A percentile compares a stretch with the other conserved stretches of the same genome.
Evolutionary conservation across 2,797 vertebrate species (phyloP).

Genomic region (Capromys pilorides): DNA sequence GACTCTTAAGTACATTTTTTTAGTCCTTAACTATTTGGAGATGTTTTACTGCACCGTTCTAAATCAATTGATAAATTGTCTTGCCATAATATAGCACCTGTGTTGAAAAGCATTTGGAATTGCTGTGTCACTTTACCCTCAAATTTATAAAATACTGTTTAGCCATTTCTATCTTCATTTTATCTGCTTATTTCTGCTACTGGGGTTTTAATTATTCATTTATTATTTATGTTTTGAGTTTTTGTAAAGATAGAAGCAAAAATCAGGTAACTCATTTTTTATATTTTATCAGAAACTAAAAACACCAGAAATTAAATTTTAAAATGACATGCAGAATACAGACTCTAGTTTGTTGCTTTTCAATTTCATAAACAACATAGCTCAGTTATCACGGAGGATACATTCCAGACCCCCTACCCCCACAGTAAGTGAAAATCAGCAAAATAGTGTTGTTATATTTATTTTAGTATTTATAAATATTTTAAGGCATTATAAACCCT

Average conservation of each 20-base stretch:
- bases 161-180: slow-evolving; percentile 1
- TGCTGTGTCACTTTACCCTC: background rate
- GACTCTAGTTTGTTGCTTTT: slow-evolving; percentile 2
- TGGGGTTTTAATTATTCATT: slow-evolving; percentile 17
- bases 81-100: background rate
- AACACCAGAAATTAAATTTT: slow-evolving; percentile 46
- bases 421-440: no score
- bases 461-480: no score
- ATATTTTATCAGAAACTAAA: slow-evolving; percentile 51
- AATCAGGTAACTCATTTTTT: slow-evolving; percentile 39
- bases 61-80: slow-evolving; percentile 40
- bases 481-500: no score
- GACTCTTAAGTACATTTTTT: background rate
- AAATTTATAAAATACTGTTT: slow-evolving; percentile 45
- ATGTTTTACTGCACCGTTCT: background rate
- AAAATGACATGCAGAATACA: slow-evolving; percentile 2
- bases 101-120: slow-evolving; percentile 40
- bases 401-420: no score
- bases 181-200: slow-evolving; percentile 19
- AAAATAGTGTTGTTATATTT: no score
- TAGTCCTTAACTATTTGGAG: background rate
- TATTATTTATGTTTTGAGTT: slow-evolving; percentile 38
- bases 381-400: background rate
- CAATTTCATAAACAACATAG: background rate
- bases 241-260: slow-evolving; percentile 49